Base-by-base conservation (phyloP, 2,888 invertebrate species). In the Acrobeloides nanus region DNA sequence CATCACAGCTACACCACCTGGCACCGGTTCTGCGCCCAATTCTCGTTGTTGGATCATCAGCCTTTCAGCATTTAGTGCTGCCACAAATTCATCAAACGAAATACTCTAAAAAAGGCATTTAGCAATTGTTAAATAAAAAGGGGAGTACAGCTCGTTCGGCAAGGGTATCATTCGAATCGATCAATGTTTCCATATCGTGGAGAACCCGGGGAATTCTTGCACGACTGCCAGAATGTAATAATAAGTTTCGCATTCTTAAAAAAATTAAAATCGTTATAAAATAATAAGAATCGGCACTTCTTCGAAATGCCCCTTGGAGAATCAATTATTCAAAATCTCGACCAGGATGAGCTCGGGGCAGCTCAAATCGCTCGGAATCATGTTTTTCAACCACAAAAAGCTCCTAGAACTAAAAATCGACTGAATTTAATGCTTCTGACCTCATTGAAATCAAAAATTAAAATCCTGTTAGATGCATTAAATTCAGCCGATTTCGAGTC, bases 101-200 rank as follows among this genome's bases (percentile, higher is more conserved):
- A 27, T 29, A 20, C 34, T 48, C 49, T 49, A 37, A 51, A n/a
- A n/a, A n/a, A n/a, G n/a, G n/a, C n/a, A n/a, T n/a, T n/a, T n/a
- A n/a, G n/a, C n/a, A n/a, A n/a, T n/a, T n/a, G n/a, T n/a, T n/a
- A n/a, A n/a, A 12, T 12, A 4, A 3, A 38, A 21, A 4, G 10
- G 18, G 8, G 47, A 54, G 33, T 35, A 65, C 64, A 5, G 55
- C 53, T 42, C 64, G 46, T 46, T 68, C 69, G 4, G 57, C 48
- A 10, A 69, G 53, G 21, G 55, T 50, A 42, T 69, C 69, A 38
- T 62, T 64, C 7, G 56, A 65, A 12, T 54, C 52, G 5, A 60
- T 48, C 21, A 68, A 48, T 33, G 53, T 53, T 24, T 63, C 60
- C 29, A 62, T 52, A 42, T 35, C 51, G 6, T 49, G 39, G n/a